Evolutionary conservation across 2,113 vertebrate genomes (phyloP), one percentile per base, ranked within the genome.

Genomic region (Harpagus bidentatus): DNA sequence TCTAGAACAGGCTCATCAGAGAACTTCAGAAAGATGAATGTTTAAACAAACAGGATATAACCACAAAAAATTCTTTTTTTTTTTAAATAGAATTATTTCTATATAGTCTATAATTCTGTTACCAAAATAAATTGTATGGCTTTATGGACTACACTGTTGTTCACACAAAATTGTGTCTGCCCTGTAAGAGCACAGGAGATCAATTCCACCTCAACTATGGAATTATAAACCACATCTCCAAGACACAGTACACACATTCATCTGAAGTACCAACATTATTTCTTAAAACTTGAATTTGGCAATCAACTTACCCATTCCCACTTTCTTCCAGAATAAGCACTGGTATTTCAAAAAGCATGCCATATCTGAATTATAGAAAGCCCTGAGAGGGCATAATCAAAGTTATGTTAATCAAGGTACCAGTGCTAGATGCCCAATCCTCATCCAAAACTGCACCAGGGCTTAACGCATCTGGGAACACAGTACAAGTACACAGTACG

Each of bases 231-330:
- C 58, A 15, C 25, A 31, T 21, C 47, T 62, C 78, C 34, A 43
- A 59, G 79, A 26, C 34, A 32, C 11, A 66, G 31, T 22, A 50
- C 29, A 25, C 9, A 9, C 1, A 32, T 10, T 88, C 34, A 17
- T 79, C 32, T 2, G 2, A 76, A 90, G 31, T 7, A 90, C 25
- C 0, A 0, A 48, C 3, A 4, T 15, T 26, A 59, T 12, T 61
- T 31, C 63, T 85, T 29, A 56, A 77, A 85, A 61, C 50, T 31
- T 71, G 23, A 26, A 62, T 50, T 65, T 66, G 45, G 28, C 40
- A 88, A 26, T 15, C 34, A 45, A 32, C 21, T 88, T n/a, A 31
- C 4, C 7, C 40, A 47, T 36, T 82, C 43, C 43, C 32, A 31
- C 53, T 23, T 50, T 63, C 29, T 65, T 83, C 48, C 53, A 70